Evolutionary conservation across 1,140 invertebrate genomes (phyloP).

Genomic region (Wiebesia pumilae): DNA sequence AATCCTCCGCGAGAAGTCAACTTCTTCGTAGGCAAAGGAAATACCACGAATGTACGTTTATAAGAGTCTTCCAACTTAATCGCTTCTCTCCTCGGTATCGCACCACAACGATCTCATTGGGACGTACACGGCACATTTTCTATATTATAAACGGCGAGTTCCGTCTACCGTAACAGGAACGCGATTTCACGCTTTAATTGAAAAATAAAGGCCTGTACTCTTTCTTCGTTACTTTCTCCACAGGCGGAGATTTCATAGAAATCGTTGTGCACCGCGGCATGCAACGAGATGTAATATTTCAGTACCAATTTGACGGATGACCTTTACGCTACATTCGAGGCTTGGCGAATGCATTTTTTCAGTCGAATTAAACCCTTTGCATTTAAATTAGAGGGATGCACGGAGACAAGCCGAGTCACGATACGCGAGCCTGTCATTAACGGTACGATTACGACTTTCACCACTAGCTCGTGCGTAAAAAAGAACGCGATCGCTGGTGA

Average conservation of each 20-base stretch:
- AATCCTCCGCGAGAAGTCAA: not conserved
- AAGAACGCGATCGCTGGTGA: no score
- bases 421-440: no score
- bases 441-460: no score
- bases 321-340: no score
- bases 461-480: no score
- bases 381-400: no score
- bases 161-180: not conserved
- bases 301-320: conserved; percentile 24
- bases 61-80: no score
- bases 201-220: conserved; percentile 40
- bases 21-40: not conserved
- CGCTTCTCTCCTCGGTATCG: conserved; percentile 35
- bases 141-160: not conserved
- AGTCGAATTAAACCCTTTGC: no score
- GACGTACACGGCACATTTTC: conserved; percentile 16
- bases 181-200: conserved; percentile 50
- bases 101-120: conserved; percentile 39
- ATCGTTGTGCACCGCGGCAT: not conserved
- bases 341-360: no score
- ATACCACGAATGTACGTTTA: not conserved
- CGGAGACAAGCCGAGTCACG: no score
- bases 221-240: conserved; percentile 37
- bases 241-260: conserved; percentile 5
- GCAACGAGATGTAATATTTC: conserved; percentile 30